A percentile compares a stretch with the other conserved stretches of the same genome.
Evolutionary conservation across 35 echinoderm and acorn worm species (phyloP).

Genomic region (Lytechinus pictus): DNA sequence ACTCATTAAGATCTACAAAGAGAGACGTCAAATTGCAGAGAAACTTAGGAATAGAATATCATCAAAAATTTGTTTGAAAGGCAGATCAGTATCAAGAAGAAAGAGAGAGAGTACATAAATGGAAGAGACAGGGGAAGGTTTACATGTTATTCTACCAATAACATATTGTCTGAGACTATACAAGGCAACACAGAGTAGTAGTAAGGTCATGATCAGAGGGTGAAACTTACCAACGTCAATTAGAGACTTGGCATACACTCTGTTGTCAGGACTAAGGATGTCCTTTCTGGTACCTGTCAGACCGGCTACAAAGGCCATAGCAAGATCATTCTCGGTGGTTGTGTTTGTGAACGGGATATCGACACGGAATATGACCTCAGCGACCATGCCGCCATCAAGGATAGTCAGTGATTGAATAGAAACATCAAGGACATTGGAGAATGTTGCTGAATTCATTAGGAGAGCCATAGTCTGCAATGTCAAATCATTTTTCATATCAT

Average conservation of each 20-base stretch:
- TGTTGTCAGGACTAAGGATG: slow-evolving; percentile 14
- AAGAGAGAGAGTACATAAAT: background rate
- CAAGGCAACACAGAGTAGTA: no score
- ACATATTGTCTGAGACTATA: no score
- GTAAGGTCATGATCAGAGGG: background rate
- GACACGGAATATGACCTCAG: slow-evolving; percentile 15
- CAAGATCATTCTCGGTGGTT: background rate
- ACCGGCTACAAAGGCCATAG: background rate
- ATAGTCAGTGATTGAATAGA: background rate
- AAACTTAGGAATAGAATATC: background rate
- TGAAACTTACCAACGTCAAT: slow-evolving; percentile 17
- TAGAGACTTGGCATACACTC: background rate
- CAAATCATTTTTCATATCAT: no score
- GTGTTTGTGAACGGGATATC: slow-evolving; percentile 25
- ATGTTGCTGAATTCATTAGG: background rate
- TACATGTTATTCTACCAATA: no score
- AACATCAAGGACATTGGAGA: slow-evolving; percentile 22
- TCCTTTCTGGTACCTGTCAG: slow-evolving; percentile 1
- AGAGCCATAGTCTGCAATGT: background rate
- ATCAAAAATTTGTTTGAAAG: background rate
- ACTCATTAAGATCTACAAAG: slow-evolving; percentile 78
- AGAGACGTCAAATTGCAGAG: background rate
- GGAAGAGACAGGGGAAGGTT: background rate
- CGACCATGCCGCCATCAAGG: background rate
- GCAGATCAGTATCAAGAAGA: background rate